phyloP scores from a whole-genome alignment of 2,797 vertebrate genomes.

The Ataeniobius toweri region DNA sequence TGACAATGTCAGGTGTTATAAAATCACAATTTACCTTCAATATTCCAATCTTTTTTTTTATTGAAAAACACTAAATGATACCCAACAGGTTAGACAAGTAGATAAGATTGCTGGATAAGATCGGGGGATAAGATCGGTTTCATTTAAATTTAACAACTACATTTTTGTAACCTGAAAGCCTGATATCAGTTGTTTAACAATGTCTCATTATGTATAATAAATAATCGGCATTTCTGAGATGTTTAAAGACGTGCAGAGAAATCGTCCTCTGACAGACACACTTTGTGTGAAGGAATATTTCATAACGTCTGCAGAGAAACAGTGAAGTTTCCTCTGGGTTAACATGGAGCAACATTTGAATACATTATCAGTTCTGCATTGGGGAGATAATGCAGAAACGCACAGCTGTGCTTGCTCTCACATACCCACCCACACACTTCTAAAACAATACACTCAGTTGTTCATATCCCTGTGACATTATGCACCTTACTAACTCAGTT shows the following conservation, averaged over 20 bases:
- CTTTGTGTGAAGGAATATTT: slow-evolving; percentile 8
- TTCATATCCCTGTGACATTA: slow-evolving; percentile 28
- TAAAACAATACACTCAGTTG: slow-evolving; percentile 45
- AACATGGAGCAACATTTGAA: slow-evolving; percentile 32
- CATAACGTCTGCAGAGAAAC: neutral
- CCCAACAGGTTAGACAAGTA: too few relatives aligned
- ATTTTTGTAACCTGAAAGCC: neutral
- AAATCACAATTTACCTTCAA: too few relatives aligned
- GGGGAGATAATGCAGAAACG: slow-evolving; percentile 47
- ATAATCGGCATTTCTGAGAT: neutral
- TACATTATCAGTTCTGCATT: slow-evolving; percentile 42
- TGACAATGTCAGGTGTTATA: too few relatives aligned
- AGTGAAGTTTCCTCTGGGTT: slow-evolving; percentile 28
- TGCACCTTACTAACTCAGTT: slow-evolving; percentile 28
- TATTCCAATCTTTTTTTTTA: too few relatives aligned
- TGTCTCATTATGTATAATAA: neutral
- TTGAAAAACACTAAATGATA: too few relatives aligned
- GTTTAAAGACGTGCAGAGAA: neutral
- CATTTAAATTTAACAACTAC: neutral
- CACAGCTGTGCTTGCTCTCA: slow-evolving; percentile 53
- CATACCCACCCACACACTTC: slow-evolving; percentile 42
- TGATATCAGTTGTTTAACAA: neutral
- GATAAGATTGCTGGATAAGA: too few relatives aligned
- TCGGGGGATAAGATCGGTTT: too few relatives aligned
- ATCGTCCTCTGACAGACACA: neutral